Conservation (phyloP, 2,797 vertebrate genomes). For the Ispidina lecontei region DNA sequence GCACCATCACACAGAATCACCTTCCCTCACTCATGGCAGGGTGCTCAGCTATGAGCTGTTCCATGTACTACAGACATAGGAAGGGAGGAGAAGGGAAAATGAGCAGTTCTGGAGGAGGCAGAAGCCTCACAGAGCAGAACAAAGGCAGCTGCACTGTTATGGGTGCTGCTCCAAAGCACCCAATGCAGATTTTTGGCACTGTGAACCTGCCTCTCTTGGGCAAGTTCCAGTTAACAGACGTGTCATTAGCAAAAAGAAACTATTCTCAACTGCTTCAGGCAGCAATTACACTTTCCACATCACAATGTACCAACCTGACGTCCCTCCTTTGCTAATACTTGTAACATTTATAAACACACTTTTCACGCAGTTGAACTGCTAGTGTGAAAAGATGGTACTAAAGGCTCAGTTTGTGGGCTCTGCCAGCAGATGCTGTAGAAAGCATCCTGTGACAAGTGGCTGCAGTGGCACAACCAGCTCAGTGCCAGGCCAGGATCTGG, state of each 20-base stretch:
- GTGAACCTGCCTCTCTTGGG: not conserved
- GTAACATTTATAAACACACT: not conserved
- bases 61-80: accelerated
- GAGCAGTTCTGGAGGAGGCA: not conserved
- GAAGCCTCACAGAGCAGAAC: not conserved
- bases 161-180: not conserved
- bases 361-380: not conserved
- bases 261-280: not conserved
- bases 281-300: not conserved
- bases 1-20: not conserved
- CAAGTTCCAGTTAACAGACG: not conserved
- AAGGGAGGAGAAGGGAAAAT: not conserved
- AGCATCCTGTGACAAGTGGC: not conserved
- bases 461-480: not conserved
- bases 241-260: not conserved
- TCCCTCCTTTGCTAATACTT: not conserved
- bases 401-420: not conserved
- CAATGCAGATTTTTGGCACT: not conserved
- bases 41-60: not conserved
- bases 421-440: not conserved
- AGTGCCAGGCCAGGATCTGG: not conserved
- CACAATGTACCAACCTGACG: accelerated
- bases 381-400: accelerated
- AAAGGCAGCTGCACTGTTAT: not conserved
- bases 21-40: not conserved